Evolutionary conservation across 2,888 invertebrate species (phyloP), one percentile per base, ranked within the genome.

Genomic region (Cenopis cana): DNA sequence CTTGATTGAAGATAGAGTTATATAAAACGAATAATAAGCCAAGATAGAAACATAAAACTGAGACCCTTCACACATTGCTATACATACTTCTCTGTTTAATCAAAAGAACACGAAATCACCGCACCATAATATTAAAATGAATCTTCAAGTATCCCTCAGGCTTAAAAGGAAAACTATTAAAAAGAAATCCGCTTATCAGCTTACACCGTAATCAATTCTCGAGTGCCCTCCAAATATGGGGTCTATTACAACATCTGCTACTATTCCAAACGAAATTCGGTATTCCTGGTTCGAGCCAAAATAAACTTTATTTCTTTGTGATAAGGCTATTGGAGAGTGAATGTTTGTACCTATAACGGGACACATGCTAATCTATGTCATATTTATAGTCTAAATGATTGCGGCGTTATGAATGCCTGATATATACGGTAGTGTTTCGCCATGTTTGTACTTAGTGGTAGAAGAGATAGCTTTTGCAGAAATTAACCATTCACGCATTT

Each of bases 221-320:
- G 79, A 91, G 90, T 87, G 85, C 87, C 86, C 87, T 86, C 86
- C 87, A 85, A 88, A 86, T 85, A 82, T 85, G 82, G 85, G 85
- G 85, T 85, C 85, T 87, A 87, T 87, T 88, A 85, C 83, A 82
- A 89, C 91, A 91, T 91, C 90, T 91, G 91, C 89, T 87, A 81
- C 85, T 79, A 49, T 71, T 50, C 71, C 60, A 14, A 36, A 54
- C 20, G 9, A 59, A 1, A 38, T 61, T n/a, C 61, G 24, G 6
- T 61, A 38, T 38, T 0, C 14, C 0, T 61, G 14, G 6, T 18
- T 8, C 18, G 46, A 10, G 14, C 0, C 8, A 81, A 77, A 76
- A 70, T 77, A 11, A 62, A 73, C 81, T 77, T 69, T 82, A 77
- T 18, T 0, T 0, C 0, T 0, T 5, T 9, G 9, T 3, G 0